A percentile compares a stretch with the other conserved stretches of the same genome.
Evolutionary conservation across 2,797 vertebrate species (phyloP).

Genomic region (Menidia menidia): DNA sequence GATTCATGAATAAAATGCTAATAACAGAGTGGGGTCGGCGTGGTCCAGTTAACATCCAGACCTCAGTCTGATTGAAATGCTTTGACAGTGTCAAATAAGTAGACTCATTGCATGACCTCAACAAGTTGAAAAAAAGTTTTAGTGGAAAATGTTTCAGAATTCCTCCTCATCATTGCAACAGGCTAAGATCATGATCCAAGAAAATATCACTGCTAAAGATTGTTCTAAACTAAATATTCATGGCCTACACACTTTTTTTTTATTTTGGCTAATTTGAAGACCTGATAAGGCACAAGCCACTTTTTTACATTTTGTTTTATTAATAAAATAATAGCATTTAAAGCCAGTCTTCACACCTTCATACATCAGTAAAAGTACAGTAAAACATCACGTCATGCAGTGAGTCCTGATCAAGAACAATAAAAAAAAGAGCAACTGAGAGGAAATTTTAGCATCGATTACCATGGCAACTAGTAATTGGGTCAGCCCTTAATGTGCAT

Average conservation of each 20-base stretch:
- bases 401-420: neutral
- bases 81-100: neutral
- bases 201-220: too few relatives aligned
- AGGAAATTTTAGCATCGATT: constrained; percentile 31
- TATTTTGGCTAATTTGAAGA: too few relatives aligned
- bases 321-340: too few relatives aligned
- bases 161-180: neutral
- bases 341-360: too few relatives aligned
- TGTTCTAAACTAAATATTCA: too few relatives aligned
- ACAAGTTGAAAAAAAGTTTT: neutral
- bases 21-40: neutral
- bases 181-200: too few relatives aligned
- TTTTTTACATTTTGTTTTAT: too few relatives aligned
- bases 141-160: neutral
- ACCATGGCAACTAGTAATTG: constrained; percentile 23
- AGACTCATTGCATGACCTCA: neutral
- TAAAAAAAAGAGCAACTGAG: constrained; percentile 7
- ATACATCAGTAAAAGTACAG: neutral
- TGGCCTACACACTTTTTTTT: too few relatives aligned
- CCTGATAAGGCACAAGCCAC: too few relatives aligned
- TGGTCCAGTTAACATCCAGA: neutral
- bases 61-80: neutral
- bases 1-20: neutral
- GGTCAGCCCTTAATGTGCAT: constrained; percentile 12
- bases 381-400: constrained; percentile 3